Percentiles rank a stretch among this genome's conserved stretches.
Conservation (phyloP, 2,888 invertebrate species). For the Aspidiotus destructor region DNA sequence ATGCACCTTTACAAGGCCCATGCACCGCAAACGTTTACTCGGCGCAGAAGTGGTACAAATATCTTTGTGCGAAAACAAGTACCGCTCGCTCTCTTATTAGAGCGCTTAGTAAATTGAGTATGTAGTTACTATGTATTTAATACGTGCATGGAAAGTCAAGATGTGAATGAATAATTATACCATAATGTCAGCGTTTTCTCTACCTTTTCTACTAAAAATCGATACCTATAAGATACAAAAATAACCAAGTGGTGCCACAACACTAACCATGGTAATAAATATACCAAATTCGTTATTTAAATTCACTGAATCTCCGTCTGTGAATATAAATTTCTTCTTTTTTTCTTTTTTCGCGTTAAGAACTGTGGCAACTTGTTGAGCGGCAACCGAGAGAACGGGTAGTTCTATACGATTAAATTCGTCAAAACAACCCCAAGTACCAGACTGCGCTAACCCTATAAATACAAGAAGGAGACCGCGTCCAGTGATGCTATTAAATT, state of each 20-base stretch:
- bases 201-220: background rate
- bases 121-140: too few relatives aligned
- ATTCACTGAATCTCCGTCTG: conserved; percentile 84
- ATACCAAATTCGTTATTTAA: conserved; percentile 95
- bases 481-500: too few relatives aligned
- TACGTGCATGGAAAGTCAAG: too few relatives aligned
- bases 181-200: background rate
- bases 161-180: too few relatives aligned
- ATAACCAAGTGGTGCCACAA: too few relatives aligned
- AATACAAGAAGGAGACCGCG: background rate
- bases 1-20: too few relatives aligned
- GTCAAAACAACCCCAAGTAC: conserved; percentile 97
- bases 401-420: conserved; percentile 93
- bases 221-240: too few relatives aligned
- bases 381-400: conserved; percentile 88
- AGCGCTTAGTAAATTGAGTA: too few relatives aligned
- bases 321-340: conserved; percentile 80
- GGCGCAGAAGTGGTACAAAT: too few relatives aligned
- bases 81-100: too few relatives aligned
- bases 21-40: too few relatives aligned
- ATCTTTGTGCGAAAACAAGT: too few relatives aligned
- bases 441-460: conserved; percentile 78
- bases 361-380: conserved; percentile 92
- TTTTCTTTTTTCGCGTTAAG: conserved; percentile 87
- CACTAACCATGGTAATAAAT: conserved; percentile 85